phyloP scores from a whole-genome alignment of 2,888 invertebrate genomes.

The Patella caerulea region DNA sequence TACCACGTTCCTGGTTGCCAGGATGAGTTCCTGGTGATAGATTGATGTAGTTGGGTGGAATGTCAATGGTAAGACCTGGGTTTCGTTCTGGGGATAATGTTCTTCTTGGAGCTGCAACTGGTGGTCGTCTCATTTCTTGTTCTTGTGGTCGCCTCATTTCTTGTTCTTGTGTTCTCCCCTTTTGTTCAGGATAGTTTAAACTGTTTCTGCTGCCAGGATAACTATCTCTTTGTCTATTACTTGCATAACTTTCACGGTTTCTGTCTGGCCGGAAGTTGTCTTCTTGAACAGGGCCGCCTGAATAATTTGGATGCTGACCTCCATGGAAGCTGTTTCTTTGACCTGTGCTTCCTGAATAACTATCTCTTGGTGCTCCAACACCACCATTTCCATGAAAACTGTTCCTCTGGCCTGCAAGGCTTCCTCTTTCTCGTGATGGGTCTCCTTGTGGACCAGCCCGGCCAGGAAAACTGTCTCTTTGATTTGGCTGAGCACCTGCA shows the following conservation, averaged over 20 bases:
- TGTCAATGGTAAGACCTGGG: constrained; percentile 34
- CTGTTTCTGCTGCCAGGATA: neutral
- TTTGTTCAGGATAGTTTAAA: neutral
- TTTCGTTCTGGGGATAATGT: neutral
- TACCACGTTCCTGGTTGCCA: constrained; percentile 4
- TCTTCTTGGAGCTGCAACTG: constrained; percentile 6
- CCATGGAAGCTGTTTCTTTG: constrained; percentile 16
- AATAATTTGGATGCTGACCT: constrained; percentile 12
- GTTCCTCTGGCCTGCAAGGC: too few species aligned
- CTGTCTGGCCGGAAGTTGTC: neutral
- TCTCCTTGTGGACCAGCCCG: too few species aligned
- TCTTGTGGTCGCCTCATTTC: too few species aligned
- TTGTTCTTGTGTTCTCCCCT: too few species aligned
- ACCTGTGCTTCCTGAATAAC: neutral
- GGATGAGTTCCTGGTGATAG: constrained; percentile 24
- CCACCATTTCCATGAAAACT: neutral
- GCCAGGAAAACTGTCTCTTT: constrained; percentile 17
- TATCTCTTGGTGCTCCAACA: neutral
- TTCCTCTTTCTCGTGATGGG: too few species aligned
- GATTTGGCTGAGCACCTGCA: constrained; percentile 12
- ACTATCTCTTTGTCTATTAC: neutral
- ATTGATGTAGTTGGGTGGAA: constrained; percentile 58
- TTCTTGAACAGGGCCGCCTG: constrained; percentile 15
- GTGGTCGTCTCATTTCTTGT: neutral
- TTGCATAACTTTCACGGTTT: neutral